Evolutionary conservation across 2,113 vertebrate species (phyloP), one percentile per base, ranked within the genome.

Genomic region (Romanogobio albipinnatus): DNA sequence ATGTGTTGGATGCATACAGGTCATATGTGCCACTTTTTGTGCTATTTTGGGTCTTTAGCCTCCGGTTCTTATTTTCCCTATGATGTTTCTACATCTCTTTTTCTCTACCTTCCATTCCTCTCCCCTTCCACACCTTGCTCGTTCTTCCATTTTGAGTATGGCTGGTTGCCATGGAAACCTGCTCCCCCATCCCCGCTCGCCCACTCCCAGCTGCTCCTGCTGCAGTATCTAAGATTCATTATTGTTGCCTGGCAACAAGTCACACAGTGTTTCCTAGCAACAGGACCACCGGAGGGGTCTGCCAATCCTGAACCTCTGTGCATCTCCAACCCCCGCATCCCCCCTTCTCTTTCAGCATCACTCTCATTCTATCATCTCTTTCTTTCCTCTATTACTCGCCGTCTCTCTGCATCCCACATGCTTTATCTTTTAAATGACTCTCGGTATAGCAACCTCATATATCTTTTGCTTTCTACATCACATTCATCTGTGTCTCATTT

Each of bases 221-320:
- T 93, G 94, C 93, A 93, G 90, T 92, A 90, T 89, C 91, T 93
- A 92, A 39, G 81, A 93, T 93, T 92, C 93, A 88, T 90, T 90
- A 90, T 90, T 92, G 93, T 95, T 94, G 92, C 95, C 88, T 93
- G 90, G 95, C 92, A 94, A 95, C 94, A 90, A 91, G 91, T 94
- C 92, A 93, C 93, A 94, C 93, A 92, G 87, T 88, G 91, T 94
- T 95, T 88, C 95, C 93, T 95, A 94, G 94, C 93, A 95, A 95
- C 94, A 93, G 89, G 92, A 91, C 89, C 91, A 92, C 93, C 91
- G 90, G 92, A 93, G 93, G 91, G 94, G 90, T 92, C 91, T 94
- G 93, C 92, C 93, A 94, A 93, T 94, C 92, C 93, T 93, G 89
- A 92, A 93, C 90, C 93, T 93, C 92, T 85, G 90, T 90, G 89